Percentiles rank a stretch among this genome's conserved stretches.
phyloP scores from a whole-genome alignment of 2,888 invertebrate genomes.

The Crepidodera aurea region DNA sequence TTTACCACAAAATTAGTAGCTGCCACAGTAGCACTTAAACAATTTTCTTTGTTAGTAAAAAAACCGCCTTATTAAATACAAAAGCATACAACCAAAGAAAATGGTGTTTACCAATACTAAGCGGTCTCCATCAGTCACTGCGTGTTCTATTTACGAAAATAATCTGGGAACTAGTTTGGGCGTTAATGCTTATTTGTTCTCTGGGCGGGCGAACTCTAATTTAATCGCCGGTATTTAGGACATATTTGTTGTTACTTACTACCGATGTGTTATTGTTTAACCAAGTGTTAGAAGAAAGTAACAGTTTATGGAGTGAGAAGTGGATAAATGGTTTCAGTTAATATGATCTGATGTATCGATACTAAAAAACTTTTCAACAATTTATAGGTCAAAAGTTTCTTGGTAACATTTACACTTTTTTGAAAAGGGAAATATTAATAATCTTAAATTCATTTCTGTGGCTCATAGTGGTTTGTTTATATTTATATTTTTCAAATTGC shows the following conservation, averaged over 20 bases:
- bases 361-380: too few species aligned
- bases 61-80: conserved; percentile 20
- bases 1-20: background rate
- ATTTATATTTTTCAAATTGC: too few species aligned
- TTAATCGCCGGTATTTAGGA: conserved; percentile 22
- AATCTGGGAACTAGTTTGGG: conserved; percentile 38
- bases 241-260: conserved; percentile 19
- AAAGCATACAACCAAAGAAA: conserved; percentile 22
- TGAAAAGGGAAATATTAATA: too few species aligned
- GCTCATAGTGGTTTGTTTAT: too few species aligned
- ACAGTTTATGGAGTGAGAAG: background rate
- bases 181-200: conserved; percentile 32
- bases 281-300: conserved; percentile 19
- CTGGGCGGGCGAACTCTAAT: conserved; percentile 22
- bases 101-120: conserved; percentile 30
- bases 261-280: conserved; percentile 16
- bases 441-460: too few species aligned
- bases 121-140: conserved; percentile 19
- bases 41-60: conserved; percentile 10
- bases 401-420: too few species aligned
- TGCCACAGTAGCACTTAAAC: conserved; percentile 15
- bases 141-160: conserved; percentile 35
- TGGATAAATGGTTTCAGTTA: background rate
- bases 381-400: too few species aligned
- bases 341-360: background rate